Base-by-base conservation (phyloP, 2,113 vertebrate genomes). In the Colossoma macropomum region DNA sequence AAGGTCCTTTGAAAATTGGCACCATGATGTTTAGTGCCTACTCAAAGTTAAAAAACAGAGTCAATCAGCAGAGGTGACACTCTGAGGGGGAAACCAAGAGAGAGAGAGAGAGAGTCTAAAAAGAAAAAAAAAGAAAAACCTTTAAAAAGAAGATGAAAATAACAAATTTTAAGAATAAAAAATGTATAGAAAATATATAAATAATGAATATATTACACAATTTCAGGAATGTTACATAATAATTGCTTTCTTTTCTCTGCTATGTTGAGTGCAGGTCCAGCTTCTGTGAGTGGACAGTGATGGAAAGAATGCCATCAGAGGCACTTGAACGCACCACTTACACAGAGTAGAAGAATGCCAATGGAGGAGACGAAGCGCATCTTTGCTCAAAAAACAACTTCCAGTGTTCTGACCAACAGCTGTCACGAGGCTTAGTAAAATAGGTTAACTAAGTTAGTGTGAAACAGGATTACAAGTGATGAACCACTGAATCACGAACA, bases 401-500 rank as follows among this genome's bases (percentile, higher is more conserved):
- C 19, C 65, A 68, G 5, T 38, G 65, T 32, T 19, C 65, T 34
- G 32, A 38, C 3, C 30, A 68, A n/a, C 9, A 38, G 34, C 30
- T 38, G 66, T 69, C 30, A 38, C 10, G 32, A 38, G 32, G 66
- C n/a, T 69, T 27, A 48, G 79, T n/a, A 34, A 34, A 72, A 70
- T 38, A 79, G 8, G 28, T 32, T 54, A 34, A 72, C 66, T 25
- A 79, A 23, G 28, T 52, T 54, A 11, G 3, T 41, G 16, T 3
- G 13, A 11, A 45, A 45, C 41, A 38, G 21, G 50, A 77, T 74
- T 59, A 68, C 21, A 4, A 19, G 52, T 16, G 3, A 54, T 19
- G 21, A 56, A 6, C 6, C 21, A 60, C 66, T 80, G 65, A 83
- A 69, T 85, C 77, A 77, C 66, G 21, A n/a, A 66, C 23, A 52